These are phyloP conservation scores for Atherinosoma microstoma DNA, from an alignment of 2,797 vertebrate species.

Conservation along the genomic window DNA sequence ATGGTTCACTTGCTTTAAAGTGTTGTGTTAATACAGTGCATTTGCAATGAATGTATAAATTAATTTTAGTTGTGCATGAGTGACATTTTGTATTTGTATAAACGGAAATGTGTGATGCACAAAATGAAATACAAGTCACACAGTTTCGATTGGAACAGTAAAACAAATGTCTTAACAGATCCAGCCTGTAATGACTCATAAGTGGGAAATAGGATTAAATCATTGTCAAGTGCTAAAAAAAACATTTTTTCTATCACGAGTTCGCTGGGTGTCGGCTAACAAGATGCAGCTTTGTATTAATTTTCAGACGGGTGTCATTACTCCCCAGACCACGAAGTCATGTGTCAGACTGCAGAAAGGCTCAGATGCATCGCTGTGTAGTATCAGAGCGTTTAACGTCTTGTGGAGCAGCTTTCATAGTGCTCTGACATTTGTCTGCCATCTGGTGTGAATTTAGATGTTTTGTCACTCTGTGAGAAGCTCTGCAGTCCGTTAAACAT, in stretches of 20 bases:
- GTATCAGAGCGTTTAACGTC: not conserved
- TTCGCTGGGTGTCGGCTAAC: not conserved
- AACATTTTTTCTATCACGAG: not conserved
- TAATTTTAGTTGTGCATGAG: constrained; percentile 26
- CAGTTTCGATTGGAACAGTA: not conserved
- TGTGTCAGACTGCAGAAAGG: constrained; percentile 1
- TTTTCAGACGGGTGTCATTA: not conserved
- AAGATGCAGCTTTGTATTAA: not conserved
- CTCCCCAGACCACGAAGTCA: not conserved
- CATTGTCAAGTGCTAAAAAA: not conserved
- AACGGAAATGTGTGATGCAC: not conserved
- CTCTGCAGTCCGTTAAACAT: constrained; percentile 5
- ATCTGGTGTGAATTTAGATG: constrained; percentile 27
- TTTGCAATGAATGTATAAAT: constrained; percentile 62
- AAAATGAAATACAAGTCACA: not conserved
- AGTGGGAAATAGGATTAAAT: constrained; percentile 24
- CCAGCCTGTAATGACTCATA: not conserved
- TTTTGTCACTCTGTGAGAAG: constrained; percentile 16
- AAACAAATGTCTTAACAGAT: not conserved
- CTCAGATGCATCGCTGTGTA: not conserved
- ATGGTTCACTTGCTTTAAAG: constrained; percentile 28
- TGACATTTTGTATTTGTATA: constrained; percentile 38
- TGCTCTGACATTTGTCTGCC: constrained; percentile 11
- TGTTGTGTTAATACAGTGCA: constrained; percentile 30
- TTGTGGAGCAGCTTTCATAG: constrained; percentile 2